Conservation (phyloP, 2,113 vertebrate genomes). For the Ammodytes marinus region DNA sequence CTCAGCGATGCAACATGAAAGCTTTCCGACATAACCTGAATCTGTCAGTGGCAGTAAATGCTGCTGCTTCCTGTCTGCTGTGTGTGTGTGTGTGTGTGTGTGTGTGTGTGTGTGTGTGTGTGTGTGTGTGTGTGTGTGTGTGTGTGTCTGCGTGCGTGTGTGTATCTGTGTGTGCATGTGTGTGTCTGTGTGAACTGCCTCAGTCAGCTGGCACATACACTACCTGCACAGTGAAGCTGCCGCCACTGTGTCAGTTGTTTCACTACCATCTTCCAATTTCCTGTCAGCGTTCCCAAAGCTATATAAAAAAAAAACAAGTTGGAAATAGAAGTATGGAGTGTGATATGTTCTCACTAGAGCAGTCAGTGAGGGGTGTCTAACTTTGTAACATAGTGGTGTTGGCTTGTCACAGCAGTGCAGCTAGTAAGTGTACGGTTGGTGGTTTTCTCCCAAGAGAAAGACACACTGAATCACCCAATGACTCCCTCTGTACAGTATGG, state of each 20-base stretch:
- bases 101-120: no score
- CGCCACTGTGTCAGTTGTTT: not conserved
- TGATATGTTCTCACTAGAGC: not conserved
- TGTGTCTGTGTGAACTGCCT: not conserved
- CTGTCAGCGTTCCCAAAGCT: not conserved
- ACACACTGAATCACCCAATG: no score
- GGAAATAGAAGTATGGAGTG: not conserved
- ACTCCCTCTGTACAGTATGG: no score
- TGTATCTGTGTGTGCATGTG: no score
- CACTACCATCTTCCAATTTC: not conserved
- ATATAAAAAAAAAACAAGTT: not conserved
- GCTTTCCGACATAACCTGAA: slow-evolving; percentile 1
- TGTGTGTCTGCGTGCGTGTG: no score
- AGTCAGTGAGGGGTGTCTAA: no score
- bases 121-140: no score
- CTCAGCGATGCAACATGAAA: not conserved
- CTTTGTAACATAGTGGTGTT: no score
- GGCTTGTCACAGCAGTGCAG: no score
- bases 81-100: no score
- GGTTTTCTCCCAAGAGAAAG: no score
- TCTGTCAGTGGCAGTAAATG: slow-evolving; percentile 15
- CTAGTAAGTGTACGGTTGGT: no score
- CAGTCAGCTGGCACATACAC: not conserved
- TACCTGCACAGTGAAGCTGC: not conserved
- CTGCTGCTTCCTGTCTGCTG: slow-evolving; percentile 1